A percentile compares a stretch with the other conserved stretches of the same genome.
These are phyloP conservation scores for Galeopterus variegatus DNA, from an alignment of 2,113 vertebrate genomes.

Conservation along the genomic window DNA sequence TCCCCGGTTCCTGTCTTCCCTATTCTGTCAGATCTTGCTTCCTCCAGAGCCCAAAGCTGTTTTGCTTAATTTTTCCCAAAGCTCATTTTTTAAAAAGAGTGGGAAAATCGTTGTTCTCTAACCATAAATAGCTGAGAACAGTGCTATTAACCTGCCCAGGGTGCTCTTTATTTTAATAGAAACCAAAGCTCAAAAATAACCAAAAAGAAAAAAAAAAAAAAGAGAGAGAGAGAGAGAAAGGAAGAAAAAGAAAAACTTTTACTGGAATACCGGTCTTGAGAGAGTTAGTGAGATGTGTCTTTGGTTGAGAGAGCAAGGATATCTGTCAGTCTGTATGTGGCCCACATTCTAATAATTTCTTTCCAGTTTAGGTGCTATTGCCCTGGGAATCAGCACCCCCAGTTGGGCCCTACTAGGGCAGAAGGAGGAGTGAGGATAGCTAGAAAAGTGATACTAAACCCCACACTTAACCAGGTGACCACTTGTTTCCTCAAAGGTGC, in stretches of 20 bases:
- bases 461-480: not conserved
- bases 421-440: not conserved
- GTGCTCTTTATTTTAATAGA: conserved; percentile 10
- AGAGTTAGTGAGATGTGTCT: not conserved
- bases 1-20: not conserved
- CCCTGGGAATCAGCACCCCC: not conserved
- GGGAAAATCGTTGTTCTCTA: not conserved
- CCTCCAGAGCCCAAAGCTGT: not conserved
- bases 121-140: not conserved
- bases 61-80: not conserved
- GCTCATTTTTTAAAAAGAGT: not conserved
- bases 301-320: not conserved
- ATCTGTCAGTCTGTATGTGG: not conserved
- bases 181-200: not conserved
- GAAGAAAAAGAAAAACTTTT: not conserved
- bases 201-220: too few species aligned
- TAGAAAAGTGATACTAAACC: not conserved
- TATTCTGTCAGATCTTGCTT: not conserved
- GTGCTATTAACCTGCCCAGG: not conserved
- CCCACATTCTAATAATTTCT: not conserved
- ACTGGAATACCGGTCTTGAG: not conserved
- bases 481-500: not conserved
- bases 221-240: too few species aligned
- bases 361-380: not conserved
- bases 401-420: not conserved